Percentiles rank a stretch among this genome's conserved stretches.
These are phyloP conservation scores for Popillia japonica DNA, from an alignment of 1,140 invertebrate genomes.

Conservation along the genomic window DNA sequence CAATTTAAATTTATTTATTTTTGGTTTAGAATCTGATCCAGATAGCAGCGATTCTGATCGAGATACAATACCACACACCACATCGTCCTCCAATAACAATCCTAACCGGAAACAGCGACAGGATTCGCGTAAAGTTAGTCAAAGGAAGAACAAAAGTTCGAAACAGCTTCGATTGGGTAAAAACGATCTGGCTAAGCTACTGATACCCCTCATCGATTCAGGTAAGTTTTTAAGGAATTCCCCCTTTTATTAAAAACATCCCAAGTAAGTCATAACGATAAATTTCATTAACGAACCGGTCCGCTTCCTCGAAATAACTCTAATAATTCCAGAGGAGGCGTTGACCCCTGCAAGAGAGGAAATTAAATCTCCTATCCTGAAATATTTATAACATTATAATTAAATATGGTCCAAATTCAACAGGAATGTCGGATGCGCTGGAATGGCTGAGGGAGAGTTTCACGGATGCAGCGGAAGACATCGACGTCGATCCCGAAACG, in stretches of 20 bases:
- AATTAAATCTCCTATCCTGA: constrained; percentile 10
- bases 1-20: too few species aligned
- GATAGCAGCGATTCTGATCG: neutral
- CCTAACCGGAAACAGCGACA: neutral
- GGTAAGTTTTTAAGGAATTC: too few species aligned
- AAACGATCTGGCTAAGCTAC: constrained; percentile 31
- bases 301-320: too few species aligned
- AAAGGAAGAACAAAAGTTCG: neutral
- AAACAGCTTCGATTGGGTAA: neutral
- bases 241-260: too few species aligned
- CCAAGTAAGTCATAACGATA: too few species aligned
- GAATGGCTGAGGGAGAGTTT: constrained; percentile 71
- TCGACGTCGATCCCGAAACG: constrained; percentile 63
- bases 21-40: constrained; percentile 1
- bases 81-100: neutral
- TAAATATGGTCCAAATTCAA: neutral
- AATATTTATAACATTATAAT: constrained; percentile 49
- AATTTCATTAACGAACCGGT: too few species aligned
- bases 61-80: neutral
- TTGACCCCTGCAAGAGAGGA: neutral
- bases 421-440: constrained; percentile 62
- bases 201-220: constrained; percentile 37
- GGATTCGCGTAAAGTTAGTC: neutral
- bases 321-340: too few species aligned
- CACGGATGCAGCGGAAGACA: constrained; percentile 68